Conservation (phyloP, 2,113 vertebrate species). For the Chelonoidis abingdonii region DNA sequence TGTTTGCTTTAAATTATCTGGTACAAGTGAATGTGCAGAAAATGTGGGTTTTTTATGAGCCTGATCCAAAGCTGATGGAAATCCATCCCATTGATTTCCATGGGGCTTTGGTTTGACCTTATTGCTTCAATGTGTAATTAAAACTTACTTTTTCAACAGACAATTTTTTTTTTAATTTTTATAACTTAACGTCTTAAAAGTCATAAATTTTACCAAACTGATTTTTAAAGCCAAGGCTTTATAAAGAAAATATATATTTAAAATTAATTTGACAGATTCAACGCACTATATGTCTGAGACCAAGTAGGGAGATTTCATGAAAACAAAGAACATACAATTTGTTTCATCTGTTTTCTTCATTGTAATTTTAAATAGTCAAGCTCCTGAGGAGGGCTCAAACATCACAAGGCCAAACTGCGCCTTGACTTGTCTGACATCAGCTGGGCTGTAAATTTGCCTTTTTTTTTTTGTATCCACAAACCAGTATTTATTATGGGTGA, state of each 20-base stretch:
- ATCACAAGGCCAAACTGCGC: neutral
- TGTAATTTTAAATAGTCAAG: neutral
- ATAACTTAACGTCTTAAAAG: neutral
- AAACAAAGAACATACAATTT: neutral
- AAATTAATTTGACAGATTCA: neutral
- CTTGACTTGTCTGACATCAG: neutral
- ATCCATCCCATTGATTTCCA: neutral
- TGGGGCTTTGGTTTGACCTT: neutral
- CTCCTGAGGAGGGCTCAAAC: neutral
- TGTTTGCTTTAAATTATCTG: neutral
- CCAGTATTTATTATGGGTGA: constrained; percentile 9
- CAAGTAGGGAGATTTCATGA: neutral
- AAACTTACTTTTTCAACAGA: neutral
- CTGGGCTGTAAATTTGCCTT: neutral
- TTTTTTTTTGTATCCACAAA: neutral
- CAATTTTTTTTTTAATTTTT: neutral
- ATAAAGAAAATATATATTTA: neutral
- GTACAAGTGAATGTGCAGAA: neutral
- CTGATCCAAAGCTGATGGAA: neutral
- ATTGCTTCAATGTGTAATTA: neutral
- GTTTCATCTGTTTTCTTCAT: neutral
- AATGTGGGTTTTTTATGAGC: neutral
- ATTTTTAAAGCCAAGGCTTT: neutral
- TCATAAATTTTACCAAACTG: neutral
- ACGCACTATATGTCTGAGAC: neutral